phyloP scores from a whole-genome alignment of 1,140 invertebrate species.

The Pseudomyrmex gracilis region DNA sequence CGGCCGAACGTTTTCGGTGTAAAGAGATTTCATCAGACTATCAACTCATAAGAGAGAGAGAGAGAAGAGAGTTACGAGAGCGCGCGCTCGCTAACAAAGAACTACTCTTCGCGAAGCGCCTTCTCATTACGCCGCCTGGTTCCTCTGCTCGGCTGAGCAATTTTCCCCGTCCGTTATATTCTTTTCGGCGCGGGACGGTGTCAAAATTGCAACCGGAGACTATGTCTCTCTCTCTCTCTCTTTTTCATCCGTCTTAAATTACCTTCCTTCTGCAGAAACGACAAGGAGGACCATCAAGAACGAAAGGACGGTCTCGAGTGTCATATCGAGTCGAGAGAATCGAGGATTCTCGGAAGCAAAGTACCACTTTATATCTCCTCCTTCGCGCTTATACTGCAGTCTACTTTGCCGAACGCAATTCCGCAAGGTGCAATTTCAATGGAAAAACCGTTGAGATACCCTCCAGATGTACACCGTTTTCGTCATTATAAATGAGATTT shows the following conservation, averaged over 20 bases:
- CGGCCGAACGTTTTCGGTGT: not conserved
- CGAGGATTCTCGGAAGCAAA: constrained; percentile 75
- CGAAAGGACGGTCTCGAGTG: constrained; percentile 75
- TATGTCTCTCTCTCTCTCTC: constrained; percentile 9
- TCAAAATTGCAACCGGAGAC: constrained; percentile 72
- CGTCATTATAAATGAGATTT: constrained; percentile 48
- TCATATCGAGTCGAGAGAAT: constrained; percentile 77
- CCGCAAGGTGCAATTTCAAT: constrained; percentile 65
- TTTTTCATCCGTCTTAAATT: constrained; percentile 68
- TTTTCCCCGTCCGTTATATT: constrained; percentile 69
- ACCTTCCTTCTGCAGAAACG: constrained; percentile 70
- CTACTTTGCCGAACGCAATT: constrained; percentile 66
- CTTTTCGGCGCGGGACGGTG: constrained; percentile 69
- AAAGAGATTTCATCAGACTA: constrained; percentile 55
- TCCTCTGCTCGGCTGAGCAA: constrained; percentile 62
- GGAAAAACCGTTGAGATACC: constrained; percentile 60
- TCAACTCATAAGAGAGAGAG: not conserved
- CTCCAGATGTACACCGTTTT: constrained; percentile 44
- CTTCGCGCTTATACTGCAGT: constrained; percentile 61
- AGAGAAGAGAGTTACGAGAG: not conserved
- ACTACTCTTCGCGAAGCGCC: constrained; percentile 54
- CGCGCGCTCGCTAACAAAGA: constrained; percentile 63
- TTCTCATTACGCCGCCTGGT: constrained; percentile 67
- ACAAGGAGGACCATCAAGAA: constrained; percentile 71
- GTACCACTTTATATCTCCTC: constrained; percentile 75